These are phyloP conservation scores for Tyto alba DNA, from an alignment of 2,113 vertebrate genomes.

Conservation along the genomic window DNA sequence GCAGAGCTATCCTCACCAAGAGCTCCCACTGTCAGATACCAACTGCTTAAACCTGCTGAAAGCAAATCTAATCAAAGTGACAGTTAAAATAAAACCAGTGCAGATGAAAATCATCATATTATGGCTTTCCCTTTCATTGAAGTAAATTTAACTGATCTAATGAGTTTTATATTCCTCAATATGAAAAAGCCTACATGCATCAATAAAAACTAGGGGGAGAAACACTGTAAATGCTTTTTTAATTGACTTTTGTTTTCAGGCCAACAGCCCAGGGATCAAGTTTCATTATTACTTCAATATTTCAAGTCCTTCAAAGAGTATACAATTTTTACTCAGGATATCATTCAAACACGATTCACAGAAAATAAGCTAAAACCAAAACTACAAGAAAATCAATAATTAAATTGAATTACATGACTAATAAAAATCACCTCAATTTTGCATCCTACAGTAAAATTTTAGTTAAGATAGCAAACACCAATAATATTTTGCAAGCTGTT, in stretches of 20 bases:
- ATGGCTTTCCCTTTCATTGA: background rate
- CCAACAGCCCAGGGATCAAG: background rate
- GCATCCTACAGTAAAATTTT: background rate
- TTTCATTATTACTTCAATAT: constrained; percentile 1
- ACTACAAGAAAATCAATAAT: background rate
- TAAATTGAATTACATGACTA: background rate
- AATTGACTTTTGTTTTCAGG: constrained; percentile 10
- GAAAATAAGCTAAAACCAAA: background rate
- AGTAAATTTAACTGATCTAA: background rate
- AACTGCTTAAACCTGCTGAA: background rate
- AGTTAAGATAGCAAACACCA: background rate
- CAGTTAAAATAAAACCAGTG: background rate
- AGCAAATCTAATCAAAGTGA: background rate
- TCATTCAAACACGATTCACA: background rate
- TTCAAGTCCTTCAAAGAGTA: background rate
- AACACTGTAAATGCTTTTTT: background rate
- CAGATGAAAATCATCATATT: background rate
- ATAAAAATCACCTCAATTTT: background rate
- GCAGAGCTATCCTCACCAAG: background rate
- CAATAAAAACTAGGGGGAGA: constrained; percentile 1
- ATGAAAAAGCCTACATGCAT: background rate
- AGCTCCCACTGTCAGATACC: background rate
- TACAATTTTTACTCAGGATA: background rate
- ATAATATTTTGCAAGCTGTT: background rate
- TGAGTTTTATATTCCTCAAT: background rate